Evolutionary conservation across 2,113 vertebrate species (phyloP), one percentile per base, ranked within the genome.

Genomic region (Caranx ignobilis): DNA sequence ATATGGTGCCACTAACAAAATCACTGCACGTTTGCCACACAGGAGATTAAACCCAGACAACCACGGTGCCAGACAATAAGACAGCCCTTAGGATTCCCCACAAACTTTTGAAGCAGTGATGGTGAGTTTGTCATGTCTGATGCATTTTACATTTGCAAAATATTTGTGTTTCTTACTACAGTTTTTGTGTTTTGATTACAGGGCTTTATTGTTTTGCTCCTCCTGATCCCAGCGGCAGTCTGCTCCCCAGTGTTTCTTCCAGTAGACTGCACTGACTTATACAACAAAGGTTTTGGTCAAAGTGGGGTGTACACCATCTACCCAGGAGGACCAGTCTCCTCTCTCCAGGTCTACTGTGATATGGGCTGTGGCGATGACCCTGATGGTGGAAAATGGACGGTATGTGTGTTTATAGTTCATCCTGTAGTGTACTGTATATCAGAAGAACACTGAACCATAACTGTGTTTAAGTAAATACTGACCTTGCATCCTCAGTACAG

Each of bases 311-410:
- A 95, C 70, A 90, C 87, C 48, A 95, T 95, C 65, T 95, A 93
- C 66, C 95, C 93, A 3, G 80, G 85, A 0, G 94, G 93, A 13
- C 87, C 91, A 59, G 86, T 86, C 2, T 82, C 90, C 54, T 92
- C 94, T 0, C 86, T 95, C 59, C 92, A 92, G 0, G 94, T 96
- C 54, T 95, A 93, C 89, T 95, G 95, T 47, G 95, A 95, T 73
- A 95, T 95, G 94, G 94, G 77, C 31, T 66, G 55, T 56, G 19
- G 11, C 2, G 62, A 82, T 81, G 93, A 65, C 39, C 34, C 89
- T 0, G 90, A 93, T 3, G 89, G 87, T 0, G 92, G 45, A n/a
- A 60, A 71, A 65, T 87, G 69, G 81, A 87, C 69, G 11, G 76
- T 85, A 55, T 37, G 64, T 70, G 63, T 54, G 3, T 39, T 32